Evolutionary conservation across 2,113 vertebrate genomes (phyloP).

Genomic region (Myiopsitta monachus): DNA sequence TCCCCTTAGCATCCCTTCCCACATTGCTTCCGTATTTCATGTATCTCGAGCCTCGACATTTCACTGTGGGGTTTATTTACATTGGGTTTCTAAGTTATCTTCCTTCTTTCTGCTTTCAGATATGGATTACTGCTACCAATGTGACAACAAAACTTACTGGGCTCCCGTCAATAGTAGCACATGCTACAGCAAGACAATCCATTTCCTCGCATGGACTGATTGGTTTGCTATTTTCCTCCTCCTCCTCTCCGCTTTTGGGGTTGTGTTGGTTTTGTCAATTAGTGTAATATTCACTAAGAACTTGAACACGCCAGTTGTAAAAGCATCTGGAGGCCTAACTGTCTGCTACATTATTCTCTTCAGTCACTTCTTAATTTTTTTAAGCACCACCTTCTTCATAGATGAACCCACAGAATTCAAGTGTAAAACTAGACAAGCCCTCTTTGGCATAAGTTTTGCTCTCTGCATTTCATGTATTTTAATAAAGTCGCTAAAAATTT

Average conservation of each 20-base stretch:
- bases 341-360: slow-evolving; percentile 85
- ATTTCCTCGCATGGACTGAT: slow-evolving; percentile 81
- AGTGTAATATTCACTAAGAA: slow-evolving; percentile 82
- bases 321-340: slow-evolving; percentile 79
- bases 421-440: slow-evolving; percentile 82
- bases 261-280: slow-evolving; percentile 75
- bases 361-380: slow-evolving; percentile 82
- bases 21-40: not conserved
- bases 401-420: slow-evolving; percentile 76
- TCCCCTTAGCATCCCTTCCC: not conserved
- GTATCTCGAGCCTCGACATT: not conserved
- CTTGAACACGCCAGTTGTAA: slow-evolving; percentile 81
- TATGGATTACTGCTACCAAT: slow-evolving; percentile 82
- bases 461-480: slow-evolving; percentile 88
- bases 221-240: slow-evolving; percentile 82
- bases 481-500: slow-evolving; percentile 88
- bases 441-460: slow-evolving; percentile 87
- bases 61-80: not conserved
- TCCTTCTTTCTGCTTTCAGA: slow-evolving; percentile 70
- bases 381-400: slow-evolving; percentile 82
- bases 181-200: slow-evolving; percentile 76
- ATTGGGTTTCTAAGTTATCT: not conserved
- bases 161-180: slow-evolving; percentile 74
- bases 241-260: slow-evolving; percentile 73
- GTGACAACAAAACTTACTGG: slow-evolving; percentile 80